phyloP scores from a whole-genome alignment of 2,888 invertebrate genomes.

The Marronus borbonicus region DNA sequence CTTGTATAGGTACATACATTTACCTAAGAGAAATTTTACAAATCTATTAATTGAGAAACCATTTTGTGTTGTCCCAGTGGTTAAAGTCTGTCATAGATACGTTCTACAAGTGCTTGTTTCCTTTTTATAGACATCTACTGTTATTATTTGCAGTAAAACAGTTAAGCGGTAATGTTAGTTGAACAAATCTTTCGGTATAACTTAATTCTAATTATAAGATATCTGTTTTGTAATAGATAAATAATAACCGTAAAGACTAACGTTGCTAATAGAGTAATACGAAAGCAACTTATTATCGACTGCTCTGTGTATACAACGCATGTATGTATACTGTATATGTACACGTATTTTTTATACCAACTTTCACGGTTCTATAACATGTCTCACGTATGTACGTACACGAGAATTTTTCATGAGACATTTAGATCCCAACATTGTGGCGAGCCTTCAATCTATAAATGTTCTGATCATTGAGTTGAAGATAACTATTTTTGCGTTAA shows the following conservation, averaged over 20 bases:
- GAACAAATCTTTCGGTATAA: too few species aligned
- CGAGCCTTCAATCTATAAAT: slow-evolving; percentile 15
- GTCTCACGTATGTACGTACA: not conserved
- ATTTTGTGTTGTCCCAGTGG: too few species aligned
- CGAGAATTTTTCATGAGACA: slow-evolving; percentile 11
- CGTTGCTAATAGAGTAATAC: not conserved
- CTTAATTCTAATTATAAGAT: too few species aligned
- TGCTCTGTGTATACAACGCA: slow-evolving; percentile 1
- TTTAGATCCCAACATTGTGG: not conserved
- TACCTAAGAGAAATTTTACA: too few species aligned
- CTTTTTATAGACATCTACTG: too few species aligned
- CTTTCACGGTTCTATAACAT: slow-evolving; percentile 27
- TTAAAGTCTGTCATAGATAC: too few species aligned
- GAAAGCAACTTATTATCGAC: not conserved
- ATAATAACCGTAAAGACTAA: not conserved
- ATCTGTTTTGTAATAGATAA: too few species aligned
- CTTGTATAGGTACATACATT: too few species aligned
- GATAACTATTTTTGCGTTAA: not conserved
- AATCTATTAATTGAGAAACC: too few species aligned
- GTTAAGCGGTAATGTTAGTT: too few species aligned
- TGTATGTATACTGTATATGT: not conserved
- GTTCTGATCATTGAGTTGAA: not conserved
- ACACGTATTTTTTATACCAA: slow-evolving; percentile 1
- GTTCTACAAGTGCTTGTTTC: too few species aligned
- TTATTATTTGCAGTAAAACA: too few species aligned